Base-by-base conservation (phyloP, 2,888 invertebrate genomes). In the Hyles lineata region DNA sequence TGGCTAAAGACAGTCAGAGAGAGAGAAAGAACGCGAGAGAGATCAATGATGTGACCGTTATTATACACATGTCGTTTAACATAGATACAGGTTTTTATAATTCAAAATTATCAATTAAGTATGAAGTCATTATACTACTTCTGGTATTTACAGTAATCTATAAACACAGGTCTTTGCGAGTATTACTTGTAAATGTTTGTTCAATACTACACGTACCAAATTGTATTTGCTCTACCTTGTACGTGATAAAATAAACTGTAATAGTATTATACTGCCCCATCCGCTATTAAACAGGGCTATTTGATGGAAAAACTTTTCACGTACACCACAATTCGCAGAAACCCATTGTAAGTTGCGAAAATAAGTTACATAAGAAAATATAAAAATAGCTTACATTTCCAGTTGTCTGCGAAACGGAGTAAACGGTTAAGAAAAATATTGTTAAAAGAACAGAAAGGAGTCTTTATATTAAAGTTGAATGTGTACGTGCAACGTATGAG, bases 301-400 rank as follows among this genome's bases (percentile, higher is more conserved):
- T 71, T 73, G 72, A 74, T 67, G 63, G 59, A 70, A 70, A 76
- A 74, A 78, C 71, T 75, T 78, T 75, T 59, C 61, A 74, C 72
- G 76, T 76, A 72, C 75, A 43, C 29, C 32, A 70, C 52, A 73
- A 75, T 73, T 61, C 73, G 73, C 23, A 61, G 70, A 70, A 73
- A 71, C 70, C 71, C 61, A 70, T 70, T 70, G 70, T 60, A 59
- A 59, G 59, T 70, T 60, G 17, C 15, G 35, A 70, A 70, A 70
- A 70, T 70, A 70, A 70, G 17, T 70, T 59, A 70, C 70, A 35
- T 70, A 70, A 58, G 19, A 32, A 62, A 32, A 32, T 62, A 62
- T 43, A 21, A 63, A 63, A 63, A 63, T 63, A 63, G n/a, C 63
- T 15, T 21, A 63, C 35, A 43, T 43, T 43, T 21, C 11, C n/a